Percentiles rank a stretch among this genome's conserved stretches.
Conservation (phyloP, 2,797 vertebrate genomes). For the Silurus lanzhouensis region DNA sequence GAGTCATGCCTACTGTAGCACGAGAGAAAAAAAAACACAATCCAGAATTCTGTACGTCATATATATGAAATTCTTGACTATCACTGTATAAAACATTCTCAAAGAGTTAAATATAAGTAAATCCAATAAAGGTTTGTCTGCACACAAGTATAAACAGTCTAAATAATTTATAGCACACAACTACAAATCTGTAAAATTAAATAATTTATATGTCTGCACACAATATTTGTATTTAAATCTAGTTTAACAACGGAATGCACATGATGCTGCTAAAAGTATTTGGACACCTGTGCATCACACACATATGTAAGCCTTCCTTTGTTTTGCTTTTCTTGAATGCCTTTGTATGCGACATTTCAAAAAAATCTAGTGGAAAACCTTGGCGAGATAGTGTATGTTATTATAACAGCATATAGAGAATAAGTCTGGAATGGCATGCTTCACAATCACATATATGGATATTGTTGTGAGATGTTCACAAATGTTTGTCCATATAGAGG, state of each 20-base stretch:
- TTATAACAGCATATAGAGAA: neutral
- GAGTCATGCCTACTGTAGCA: constrained; percentile 18
- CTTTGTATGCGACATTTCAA: neutral
- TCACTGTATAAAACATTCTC: neutral
- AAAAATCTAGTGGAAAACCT: neutral
- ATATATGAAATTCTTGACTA: neutral
- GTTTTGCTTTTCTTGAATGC: too few relatives aligned
- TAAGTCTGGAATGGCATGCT: neutral
- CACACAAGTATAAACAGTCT: neutral
- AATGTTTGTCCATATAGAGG: neutral
- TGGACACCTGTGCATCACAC: neutral
- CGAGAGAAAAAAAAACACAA: neutral
- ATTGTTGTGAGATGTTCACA: neutral
- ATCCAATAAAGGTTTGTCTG: neutral
- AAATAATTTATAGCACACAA: constrained; percentile 7
- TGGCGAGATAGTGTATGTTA: neutral
- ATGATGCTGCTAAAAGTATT: neutral
- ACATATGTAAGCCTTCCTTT: too few relatives aligned
- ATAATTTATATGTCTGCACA: constrained; percentile 28
- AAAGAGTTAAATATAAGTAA: neutral
- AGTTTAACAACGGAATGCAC: neutral
- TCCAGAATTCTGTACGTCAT: neutral
- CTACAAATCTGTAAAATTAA: constrained; percentile 14
- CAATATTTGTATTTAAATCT: constrained; percentile 1
- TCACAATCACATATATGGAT: neutral